Percentiles rank a stretch among this genome's conserved stretches.
Evolutionary conservation across 2,797 vertebrate species (phyloP).

Genomic region (Percopsis omiscomaycus): DNA sequence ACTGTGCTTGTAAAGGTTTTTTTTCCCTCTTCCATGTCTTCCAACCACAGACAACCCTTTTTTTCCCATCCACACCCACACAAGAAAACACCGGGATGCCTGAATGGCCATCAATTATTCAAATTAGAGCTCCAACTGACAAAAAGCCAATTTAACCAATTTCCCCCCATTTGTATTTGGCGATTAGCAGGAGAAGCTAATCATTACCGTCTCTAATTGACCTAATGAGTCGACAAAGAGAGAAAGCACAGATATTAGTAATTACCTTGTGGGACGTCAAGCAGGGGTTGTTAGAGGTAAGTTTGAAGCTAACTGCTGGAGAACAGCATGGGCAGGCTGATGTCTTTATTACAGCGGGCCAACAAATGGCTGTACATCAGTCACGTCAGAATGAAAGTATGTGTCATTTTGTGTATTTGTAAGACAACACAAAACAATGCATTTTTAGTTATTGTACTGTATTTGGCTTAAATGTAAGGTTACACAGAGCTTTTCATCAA

Average conservation of each 20-base stretch:
- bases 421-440: no score
- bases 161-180: conserved; percentile 59
- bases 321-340: conserved; percentile 15
- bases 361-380: conserved; percentile 52
- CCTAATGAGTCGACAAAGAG: conserved; percentile 72
- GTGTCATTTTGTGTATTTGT: no score
- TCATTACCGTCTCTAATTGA: conserved; percentile 75
- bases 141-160: conserved; percentile 74
- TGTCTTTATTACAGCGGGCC: conserved; percentile 29
- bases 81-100: conserved; percentile 46
- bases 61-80: conserved; percentile 52
- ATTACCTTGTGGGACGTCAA: conserved; percentile 60
- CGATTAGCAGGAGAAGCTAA: conserved; percentile 74
- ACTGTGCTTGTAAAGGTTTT: conserved; percentile 47
- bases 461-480: no score
- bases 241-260: conserved; percentile 69
- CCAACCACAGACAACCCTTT: conserved; percentile 32
- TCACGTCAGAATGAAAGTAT: no score
- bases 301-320: conserved; percentile 55
- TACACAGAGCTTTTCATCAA: no score
- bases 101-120: conserved; percentile 71
- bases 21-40: conserved; percentile 39
- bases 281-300: conserved; percentile 50
- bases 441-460: no score
- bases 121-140: conserved; percentile 75